phyloP scores from a whole-genome alignment of 92 coral and sea anemone species.

The Actinernus sp. region DNA sequence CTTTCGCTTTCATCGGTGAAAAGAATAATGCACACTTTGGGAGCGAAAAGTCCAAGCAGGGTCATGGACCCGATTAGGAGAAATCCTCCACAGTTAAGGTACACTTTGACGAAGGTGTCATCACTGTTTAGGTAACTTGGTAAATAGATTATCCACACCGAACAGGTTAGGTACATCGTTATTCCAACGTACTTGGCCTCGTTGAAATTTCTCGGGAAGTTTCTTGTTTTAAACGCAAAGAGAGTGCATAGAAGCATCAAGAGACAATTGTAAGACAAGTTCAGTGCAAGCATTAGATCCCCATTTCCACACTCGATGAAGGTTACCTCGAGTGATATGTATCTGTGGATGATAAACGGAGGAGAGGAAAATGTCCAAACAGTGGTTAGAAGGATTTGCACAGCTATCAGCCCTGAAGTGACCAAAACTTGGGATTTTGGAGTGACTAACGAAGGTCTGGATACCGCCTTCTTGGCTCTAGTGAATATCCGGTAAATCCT shows the following conservation, averaged over 20 bases:
- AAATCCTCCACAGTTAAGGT: conserved; percentile 59
- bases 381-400: conserved; percentile 80
- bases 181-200: conserved; percentile 96
- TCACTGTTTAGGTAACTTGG: conserved; percentile 82
- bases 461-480: conserved; percentile 81
- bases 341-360: conserved; percentile 58
- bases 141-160: conserved; percentile 88
- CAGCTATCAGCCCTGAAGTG: conserved; percentile 74
- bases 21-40: conserved; percentile 69
- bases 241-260: conserved; percentile 86
- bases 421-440: conserved; percentile 85
- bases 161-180: conserved; percentile 93
- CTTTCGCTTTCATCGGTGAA: too few species aligned
- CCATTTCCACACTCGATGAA: conserved; percentile 71
- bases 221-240: conserved; percentile 90
- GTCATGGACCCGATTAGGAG: conserved; percentile 84
- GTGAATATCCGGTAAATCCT: conserved; percentile 94
- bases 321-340: conserved; percentile 38
- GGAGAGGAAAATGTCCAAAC: conserved; percentile 86
- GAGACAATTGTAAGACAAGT: conserved; percentile 79
- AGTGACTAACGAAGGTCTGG: conserved; percentile 85
- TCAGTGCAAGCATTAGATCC: conserved; percentile 67
- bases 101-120: conserved; percentile 65
- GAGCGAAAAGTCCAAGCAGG: conserved; percentile 79
- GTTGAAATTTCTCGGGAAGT: conserved; percentile 94